Conservation (phyloP, 1,140 invertebrate genomes). For the Orchesella cincta region DNA sequence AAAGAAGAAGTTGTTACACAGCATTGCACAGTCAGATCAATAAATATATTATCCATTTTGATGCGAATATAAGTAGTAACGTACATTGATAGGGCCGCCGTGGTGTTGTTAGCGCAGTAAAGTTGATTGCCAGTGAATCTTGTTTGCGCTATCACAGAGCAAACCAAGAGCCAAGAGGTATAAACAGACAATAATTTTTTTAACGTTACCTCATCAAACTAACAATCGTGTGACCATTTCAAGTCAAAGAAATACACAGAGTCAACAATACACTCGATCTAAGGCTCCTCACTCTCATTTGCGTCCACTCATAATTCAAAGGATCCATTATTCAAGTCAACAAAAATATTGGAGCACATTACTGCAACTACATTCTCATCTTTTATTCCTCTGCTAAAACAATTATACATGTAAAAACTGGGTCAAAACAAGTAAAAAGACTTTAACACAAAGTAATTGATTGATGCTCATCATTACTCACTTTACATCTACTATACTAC, state of each 20-base stretch:
- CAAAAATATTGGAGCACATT: conserved; percentile 23
- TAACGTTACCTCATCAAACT: neutral
- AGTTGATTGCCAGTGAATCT: conserved; percentile 12
- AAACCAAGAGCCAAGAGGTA: no score
- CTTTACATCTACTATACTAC: neutral
- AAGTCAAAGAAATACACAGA: neutral
- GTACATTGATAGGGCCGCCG: neutral
- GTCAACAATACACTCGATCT: neutral
- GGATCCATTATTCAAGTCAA: conserved; percentile 23
- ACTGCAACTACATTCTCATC: neutral
- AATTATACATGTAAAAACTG: conserved; percentile 29
- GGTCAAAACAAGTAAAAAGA: conserved; percentile 24
- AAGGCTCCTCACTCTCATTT: conserved; percentile 13
- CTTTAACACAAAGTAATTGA: conserved; percentile 15
- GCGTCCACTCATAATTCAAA: conserved; percentile 16
- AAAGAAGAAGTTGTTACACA: conserved; percentile 4
- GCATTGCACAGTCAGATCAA: neutral
- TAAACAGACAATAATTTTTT: neutral
- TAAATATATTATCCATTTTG: neutral
- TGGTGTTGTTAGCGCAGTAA: neutral
- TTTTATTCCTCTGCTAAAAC: neutral
- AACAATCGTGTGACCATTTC: conserved; percentile 21
- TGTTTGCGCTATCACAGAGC: neutral
- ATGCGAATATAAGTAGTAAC: neutral
- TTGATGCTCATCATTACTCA: conserved; percentile 27